Percentiles rank a stretch among this genome's conserved stretches.
Evolutionary conservation across 2,797 vertebrate genomes (phyloP).

Genomic region (Bovichtus diacanthus): DNA sequence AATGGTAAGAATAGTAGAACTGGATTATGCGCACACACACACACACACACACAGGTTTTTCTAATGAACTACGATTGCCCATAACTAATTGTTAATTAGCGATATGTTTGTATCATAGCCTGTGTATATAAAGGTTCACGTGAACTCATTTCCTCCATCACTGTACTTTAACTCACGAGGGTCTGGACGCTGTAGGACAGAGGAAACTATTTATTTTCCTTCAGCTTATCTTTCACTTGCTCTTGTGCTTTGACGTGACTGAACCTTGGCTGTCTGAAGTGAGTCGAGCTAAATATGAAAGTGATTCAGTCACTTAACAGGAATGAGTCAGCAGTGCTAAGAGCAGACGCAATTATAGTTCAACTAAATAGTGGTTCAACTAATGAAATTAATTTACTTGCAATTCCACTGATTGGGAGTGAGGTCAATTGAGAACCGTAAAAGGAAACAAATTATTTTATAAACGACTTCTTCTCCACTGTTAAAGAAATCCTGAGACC

Average conservation of each 20-base stretch:
- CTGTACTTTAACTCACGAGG: background rate
- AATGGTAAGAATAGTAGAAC: constrained; percentile 30
- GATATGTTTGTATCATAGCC: too few relatives aligned
- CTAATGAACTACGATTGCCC: too few relatives aligned
- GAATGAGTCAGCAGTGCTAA: background rate
- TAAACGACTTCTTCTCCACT: background rate
- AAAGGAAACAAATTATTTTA: background rate
- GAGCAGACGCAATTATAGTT: background rate
- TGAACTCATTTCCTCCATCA: background rate
- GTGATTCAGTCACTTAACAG: background rate
- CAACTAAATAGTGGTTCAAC: background rate
- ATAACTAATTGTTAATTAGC: too few relatives aligned
- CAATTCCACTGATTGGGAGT: too few relatives aligned
- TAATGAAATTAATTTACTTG: background rate
- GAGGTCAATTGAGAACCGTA: background rate
- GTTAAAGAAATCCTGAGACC: background rate
- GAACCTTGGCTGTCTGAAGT: constrained; percentile 26
- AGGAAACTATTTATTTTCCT: too few relatives aligned
- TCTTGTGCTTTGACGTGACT: background rate
- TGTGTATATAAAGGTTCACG: too few relatives aligned
- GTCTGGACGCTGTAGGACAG: background rate
- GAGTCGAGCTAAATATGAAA: background rate
- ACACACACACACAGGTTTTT: background rate
- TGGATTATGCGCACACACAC: too few relatives aligned
- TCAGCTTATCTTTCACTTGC: background rate